These are phyloP conservation scores for Arbacia lixula DNA, from an alignment of 53 echinoderm and acorn worm species.

Conservation along the genomic window DNA sequence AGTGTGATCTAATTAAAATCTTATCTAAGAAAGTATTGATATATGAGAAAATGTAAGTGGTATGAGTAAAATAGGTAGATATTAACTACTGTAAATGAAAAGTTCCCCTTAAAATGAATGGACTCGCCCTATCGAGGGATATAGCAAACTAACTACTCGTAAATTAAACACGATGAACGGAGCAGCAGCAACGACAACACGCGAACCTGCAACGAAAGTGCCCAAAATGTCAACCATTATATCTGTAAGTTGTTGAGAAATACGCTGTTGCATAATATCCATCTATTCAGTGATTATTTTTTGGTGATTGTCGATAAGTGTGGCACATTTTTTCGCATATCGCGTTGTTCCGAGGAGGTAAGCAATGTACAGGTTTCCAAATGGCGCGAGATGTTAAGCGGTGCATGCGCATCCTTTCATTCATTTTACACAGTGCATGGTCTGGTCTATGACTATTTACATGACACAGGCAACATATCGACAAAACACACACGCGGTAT, in stretches of 20 bases:
- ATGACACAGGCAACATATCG: too few species aligned
- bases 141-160: too few species aligned
- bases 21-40: neutral
- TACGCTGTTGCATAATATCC: too few species aligned
- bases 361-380: too few species aligned
- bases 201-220: slow-evolving; percentile 15
- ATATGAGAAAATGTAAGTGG: neutral
- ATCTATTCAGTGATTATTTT: too few species aligned
- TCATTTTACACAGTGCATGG: neutral
- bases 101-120: neutral
- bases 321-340: too few species aligned
- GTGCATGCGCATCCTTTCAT: neutral
- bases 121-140: neutral
- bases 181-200: too few species aligned
- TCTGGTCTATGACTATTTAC: too few species aligned
- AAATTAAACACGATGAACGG: slow-evolving; percentile 39
- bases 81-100: too few species aligned
- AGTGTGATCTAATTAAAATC: neutral
- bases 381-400: neutral
- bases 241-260: slow-evolving; percentile 7
- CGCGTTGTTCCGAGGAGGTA: too few species aligned
- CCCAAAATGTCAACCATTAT: slow-evolving; percentile 25
- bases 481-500: too few species aligned
- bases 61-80: neutral
- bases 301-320: too few species aligned